Percentiles rank a stretch among this genome's conserved stretches.
Evolutionary conservation across 2,888 invertebrate species (phyloP).

Genomic region (Trichogramma dendrolimi): DNA sequence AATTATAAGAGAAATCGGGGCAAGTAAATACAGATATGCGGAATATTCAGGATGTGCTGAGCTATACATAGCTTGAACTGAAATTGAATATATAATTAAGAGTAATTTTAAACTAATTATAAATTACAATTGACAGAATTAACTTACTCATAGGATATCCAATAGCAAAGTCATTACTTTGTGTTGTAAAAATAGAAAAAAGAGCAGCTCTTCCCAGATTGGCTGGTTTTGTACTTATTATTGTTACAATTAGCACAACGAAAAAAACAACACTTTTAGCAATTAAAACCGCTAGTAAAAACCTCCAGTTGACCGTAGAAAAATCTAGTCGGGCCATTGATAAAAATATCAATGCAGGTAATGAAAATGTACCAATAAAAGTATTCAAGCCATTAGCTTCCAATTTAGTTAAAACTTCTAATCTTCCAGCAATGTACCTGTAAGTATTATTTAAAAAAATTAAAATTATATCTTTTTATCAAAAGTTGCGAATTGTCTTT

Average conservation of each 20-base stretch:
- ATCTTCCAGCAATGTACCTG: slow-evolving; percentile 80
- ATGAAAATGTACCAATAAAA: slow-evolving; percentile 88
- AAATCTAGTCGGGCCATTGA: slow-evolving; percentile 83
- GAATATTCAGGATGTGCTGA: slow-evolving; percentile 85
- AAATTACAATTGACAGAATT: background rate
- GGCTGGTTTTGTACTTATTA: slow-evolving; percentile 74
- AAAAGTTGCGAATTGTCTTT: background rate
- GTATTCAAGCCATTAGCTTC: slow-evolving; percentile 88
- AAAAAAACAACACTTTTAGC: slow-evolving; percentile 84
- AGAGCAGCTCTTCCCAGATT: slow-evolving; percentile 83
- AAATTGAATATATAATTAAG: slow-evolving; percentile 35
- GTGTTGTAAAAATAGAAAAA: slow-evolving; percentile 91
- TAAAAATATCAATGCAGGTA: slow-evolving; percentile 87
- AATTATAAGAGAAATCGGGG: slow-evolving; percentile 88
- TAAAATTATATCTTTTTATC: background rate
- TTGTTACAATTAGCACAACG: slow-evolving; percentile 69
- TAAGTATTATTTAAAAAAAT: slow-evolving; percentile 6
- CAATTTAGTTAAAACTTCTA: slow-evolving; percentile 74
- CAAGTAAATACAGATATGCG: slow-evolving; percentile 85
- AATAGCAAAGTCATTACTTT: slow-evolving; percentile 96
- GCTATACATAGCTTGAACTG: slow-evolving; percentile 81
- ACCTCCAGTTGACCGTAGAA: slow-evolving; percentile 83
- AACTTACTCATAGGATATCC: slow-evolving; percentile 88
- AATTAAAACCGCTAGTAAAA: slow-evolving; percentile 77
- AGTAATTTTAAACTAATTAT: background rate